Percentiles rank a stretch among this genome's conserved stretches.
phyloP scores from a whole-genome alignment of 2,888 invertebrate genomes.

The Panopea generosa region DNA sequence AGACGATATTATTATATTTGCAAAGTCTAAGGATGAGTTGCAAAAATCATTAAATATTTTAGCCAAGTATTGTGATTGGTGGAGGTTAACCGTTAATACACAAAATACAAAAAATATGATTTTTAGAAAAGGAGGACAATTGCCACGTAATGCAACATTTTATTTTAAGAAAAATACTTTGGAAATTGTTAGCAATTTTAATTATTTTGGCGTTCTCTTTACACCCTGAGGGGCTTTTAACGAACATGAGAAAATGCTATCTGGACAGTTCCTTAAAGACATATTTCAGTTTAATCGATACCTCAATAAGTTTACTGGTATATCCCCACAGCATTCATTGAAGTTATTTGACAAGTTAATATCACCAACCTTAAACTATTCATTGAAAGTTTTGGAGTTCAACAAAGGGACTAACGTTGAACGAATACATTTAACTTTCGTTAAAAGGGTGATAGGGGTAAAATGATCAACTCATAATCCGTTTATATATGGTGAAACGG shows the following conservation, averaged over 20 bases:
- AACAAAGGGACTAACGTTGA: too few relatives aligned
- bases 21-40: not conserved
- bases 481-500: too few relatives aligned
- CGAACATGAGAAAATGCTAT: not conserved
- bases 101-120: not conserved
- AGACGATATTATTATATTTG: conserved; percentile 4
- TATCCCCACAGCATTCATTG: conserved; percentile 1
- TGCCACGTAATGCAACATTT: not conserved
- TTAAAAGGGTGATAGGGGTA: too few relatives aligned
- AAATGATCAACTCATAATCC: too few relatives aligned
- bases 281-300: conserved; percentile 9
- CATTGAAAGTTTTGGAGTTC: too few relatives aligned
- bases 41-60: not conserved
- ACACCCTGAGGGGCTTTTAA: not conserved
- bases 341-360: not conserved
- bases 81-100: not conserved
- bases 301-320: conserved; percentile 2
- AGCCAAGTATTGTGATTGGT: not conserved
- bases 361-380: too few relatives aligned
- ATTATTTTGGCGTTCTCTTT: conserved; percentile 3
- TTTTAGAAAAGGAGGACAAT: conserved; percentile 2
- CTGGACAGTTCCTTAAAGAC: conserved; percentile 2
- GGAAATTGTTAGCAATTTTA: conserved; percentile 11
- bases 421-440: too few relatives aligned
- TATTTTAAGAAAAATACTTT: not conserved